A percentile compares a stretch with the other conserved stretches of the same genome.
phyloP scores from a whole-genome alignment of 2,888 invertebrate species.

The Parelbella ahira region DNA sequence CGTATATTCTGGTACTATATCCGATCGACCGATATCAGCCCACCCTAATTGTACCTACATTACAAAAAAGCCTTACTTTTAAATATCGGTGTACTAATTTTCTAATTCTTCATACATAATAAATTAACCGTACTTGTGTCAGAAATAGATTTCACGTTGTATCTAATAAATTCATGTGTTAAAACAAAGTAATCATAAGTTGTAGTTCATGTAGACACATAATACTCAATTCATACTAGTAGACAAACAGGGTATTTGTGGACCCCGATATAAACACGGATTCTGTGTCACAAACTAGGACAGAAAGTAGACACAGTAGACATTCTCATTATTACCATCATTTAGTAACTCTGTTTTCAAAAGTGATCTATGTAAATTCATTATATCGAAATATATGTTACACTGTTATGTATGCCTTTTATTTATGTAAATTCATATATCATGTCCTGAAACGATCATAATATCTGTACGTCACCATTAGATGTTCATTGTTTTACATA shows the following conservation, averaged over 20 bases:
- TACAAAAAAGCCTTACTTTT: slow-evolving; percentile 14
- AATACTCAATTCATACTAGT: slow-evolving; percentile 38
- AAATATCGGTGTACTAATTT: slow-evolving; percentile 19
- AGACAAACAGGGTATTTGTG: slow-evolving; percentile 31
- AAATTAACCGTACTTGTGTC: slow-evolving; percentile 24
- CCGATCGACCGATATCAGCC: slow-evolving; percentile 34
- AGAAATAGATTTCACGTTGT: slow-evolving; percentile 21
- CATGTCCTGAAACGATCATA: slow-evolving; percentile 32
- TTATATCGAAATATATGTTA: slow-evolving; percentile 76
- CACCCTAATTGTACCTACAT: slow-evolving; percentile 19
- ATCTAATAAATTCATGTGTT: slow-evolving; percentile 29
- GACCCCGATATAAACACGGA: slow-evolving; percentile 22
- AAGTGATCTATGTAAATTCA: slow-evolving; percentile 74
- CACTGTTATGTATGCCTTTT: slow-evolving; percentile 72
- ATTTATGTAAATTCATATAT: slow-evolving; percentile 52
- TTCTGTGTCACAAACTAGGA: slow-evolving; percentile 31
- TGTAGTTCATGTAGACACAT: slow-evolving; percentile 21
- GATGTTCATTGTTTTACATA: slow-evolving; percentile 9
- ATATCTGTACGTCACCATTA: slow-evolving; percentile 9
- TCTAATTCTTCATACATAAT: slow-evolving; percentile 23
- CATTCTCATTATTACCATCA: slow-evolving; percentile 39
- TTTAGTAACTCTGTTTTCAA: slow-evolving; percentile 54
- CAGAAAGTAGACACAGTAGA: slow-evolving; percentile 28
- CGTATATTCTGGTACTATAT: slow-evolving; percentile 54
- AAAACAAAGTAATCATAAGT: slow-evolving; percentile 34